These are phyloP conservation scores for Tuberolachnus salignus DNA, from an alignment of 2,888 invertebrate species.

Conservation along the genomic window DNA sequence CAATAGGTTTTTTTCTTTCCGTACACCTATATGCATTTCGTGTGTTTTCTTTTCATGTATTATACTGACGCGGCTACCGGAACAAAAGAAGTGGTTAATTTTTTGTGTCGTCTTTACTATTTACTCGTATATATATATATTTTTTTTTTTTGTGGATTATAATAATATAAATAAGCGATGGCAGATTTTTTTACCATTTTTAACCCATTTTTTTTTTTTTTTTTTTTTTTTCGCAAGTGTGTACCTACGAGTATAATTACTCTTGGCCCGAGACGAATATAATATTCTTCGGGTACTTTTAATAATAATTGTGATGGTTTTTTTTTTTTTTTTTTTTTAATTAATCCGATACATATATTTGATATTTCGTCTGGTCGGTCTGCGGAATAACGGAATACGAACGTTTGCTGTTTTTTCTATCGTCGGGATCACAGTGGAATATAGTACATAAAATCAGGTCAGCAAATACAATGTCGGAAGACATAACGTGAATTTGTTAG, in stretches of 20 bases:
- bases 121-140: not conserved
- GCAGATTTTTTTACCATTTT: not conserved
- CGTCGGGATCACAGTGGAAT: too few species aligned
- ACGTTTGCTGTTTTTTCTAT: too few species aligned
- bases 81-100: not conserved
- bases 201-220: not conserved
- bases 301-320: not conserved
- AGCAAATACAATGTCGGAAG: too few species aligned
- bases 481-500: too few species aligned
- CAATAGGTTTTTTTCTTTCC: too few species aligned
- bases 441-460: too few species aligned
- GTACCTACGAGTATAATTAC: not conserved
- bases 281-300: not conserved
- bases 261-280: not conserved
- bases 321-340: not conserved
- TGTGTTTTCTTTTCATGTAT: too few species aligned
- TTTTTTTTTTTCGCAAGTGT: not conserved
- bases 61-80: not conserved
- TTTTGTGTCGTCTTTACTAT: not conserved
- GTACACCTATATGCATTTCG: too few species aligned
- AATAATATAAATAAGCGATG: slow-evolving; percentile 5
- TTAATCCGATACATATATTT: too few species aligned
- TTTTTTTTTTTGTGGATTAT: not conserved
- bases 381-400: too few species aligned
- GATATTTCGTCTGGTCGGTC: too few species aligned